phyloP scores from a whole-genome alignment of 2,113 vertebrate species.

The Calyptomena viridis region DNA sequence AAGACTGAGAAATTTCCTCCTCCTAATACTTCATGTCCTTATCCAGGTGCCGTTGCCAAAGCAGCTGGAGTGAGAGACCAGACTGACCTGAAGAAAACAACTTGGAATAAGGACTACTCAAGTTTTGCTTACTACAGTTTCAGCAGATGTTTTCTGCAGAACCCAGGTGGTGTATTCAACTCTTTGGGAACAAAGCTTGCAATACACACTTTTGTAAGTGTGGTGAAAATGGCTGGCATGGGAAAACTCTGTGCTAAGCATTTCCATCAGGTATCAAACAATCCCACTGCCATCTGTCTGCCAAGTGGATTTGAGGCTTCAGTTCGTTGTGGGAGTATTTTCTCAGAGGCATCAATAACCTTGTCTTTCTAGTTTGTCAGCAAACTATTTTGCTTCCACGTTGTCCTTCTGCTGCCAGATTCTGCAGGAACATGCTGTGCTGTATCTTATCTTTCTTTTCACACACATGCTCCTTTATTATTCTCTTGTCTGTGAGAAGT shows the following conservation, averaged over 20 bases:
- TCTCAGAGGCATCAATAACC: slow-evolving; percentile 41
- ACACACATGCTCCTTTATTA: neutral
- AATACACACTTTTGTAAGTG: neutral
- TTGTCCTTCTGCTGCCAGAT: slow-evolving; percentile 56
- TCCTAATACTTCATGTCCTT: slow-evolving; percentile 1
- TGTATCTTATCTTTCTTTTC: slow-evolving; percentile 11
- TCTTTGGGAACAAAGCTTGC: slow-evolving; percentile 36
- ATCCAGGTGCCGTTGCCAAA: slow-evolving; percentile 90
- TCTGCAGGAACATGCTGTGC: neutral
- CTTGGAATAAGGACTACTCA: slow-evolving; percentile 13
- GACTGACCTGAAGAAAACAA: slow-evolving; percentile 29
- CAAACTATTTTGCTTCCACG: slow-evolving; percentile 31
- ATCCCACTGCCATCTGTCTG: neutral
- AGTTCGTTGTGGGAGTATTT: slow-evolving; percentile 28
- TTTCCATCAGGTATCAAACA: slow-evolving; percentile 36
- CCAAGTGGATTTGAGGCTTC: slow-evolving; percentile 7
- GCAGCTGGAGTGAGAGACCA: slow-evolving; percentile 78
- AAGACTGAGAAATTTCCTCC: neutral
- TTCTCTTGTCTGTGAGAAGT: slow-evolving; percentile 4
- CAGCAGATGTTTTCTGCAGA: slow-evolving; percentile 48
- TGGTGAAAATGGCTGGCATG: slow-evolving; percentile 1
- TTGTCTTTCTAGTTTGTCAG: slow-evolving; percentile 48
- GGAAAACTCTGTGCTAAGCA: neutral
- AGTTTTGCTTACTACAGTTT: slow-evolving; percentile 24
- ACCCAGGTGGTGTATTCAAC: slow-evolving; percentile 29